phyloP scores from a whole-genome alignment of 2,797 vertebrate species.

The Tragopan temminckii region DNA sequence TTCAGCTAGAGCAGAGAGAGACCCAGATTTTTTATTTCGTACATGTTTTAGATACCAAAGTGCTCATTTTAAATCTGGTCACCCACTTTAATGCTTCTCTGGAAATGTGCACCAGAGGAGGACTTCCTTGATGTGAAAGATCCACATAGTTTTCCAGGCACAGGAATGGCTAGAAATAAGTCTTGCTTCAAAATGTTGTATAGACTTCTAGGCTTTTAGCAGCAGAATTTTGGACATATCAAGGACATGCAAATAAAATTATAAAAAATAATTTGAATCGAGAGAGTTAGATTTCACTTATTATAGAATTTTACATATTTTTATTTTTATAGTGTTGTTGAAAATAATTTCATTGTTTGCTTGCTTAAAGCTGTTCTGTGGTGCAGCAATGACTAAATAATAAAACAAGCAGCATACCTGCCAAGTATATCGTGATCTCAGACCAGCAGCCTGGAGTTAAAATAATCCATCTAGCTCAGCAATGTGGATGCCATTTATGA shows the following conservation, averaged over 20 bases:
- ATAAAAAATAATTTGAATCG: background rate
- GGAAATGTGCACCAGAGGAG: fast-evolving
- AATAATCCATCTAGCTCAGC: slow-evolving; percentile 48
- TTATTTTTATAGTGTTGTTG: background rate
- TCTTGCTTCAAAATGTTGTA: background rate
- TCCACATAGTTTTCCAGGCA: background rate
- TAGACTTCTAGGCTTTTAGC: background rate
- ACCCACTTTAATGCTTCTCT: background rate
- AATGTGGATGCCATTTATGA: background rate
- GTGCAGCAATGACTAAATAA: background rate
- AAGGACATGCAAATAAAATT: background rate
- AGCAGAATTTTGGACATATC: background rate
- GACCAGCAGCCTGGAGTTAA: slow-evolving; percentile 5
- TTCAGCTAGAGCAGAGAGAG: background rate
- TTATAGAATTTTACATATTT: background rate
- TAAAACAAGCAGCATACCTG: background rate
- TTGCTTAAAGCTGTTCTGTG: background rate
- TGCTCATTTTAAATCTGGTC: background rate
- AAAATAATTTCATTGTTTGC: background rate
- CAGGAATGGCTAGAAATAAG: background rate
- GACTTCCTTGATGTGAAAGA: background rate
- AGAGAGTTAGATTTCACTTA: background rate
- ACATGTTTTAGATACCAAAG: background rate
- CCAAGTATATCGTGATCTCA: background rate
- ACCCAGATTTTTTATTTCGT: background rate